Evolutionary conservation across 2,113 vertebrate species (phyloP).

Genomic region (Falco punctatus): DNA sequence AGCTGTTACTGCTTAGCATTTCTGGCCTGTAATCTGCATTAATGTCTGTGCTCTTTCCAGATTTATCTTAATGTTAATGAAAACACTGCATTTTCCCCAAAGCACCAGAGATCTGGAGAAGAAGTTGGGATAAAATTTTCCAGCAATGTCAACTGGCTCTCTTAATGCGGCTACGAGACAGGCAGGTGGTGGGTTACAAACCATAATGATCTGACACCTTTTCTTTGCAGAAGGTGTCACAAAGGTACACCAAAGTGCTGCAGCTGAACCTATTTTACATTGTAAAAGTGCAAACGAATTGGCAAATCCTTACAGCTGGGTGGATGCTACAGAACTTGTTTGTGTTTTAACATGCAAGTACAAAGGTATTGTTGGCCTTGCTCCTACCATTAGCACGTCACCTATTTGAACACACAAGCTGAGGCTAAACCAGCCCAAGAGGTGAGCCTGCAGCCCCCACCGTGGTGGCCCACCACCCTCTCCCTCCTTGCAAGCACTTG

Average conservation of each 20-base stretch:
- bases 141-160: not conserved
- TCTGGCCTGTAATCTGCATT: constrained; percentile 52
- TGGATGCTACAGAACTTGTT: not conserved
- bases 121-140: not conserved
- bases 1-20: constrained; percentile 46
- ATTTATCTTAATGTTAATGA: constrained; percentile 63
- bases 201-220: not conserved
- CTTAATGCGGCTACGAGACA: not conserved
- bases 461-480: not conserved
- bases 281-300: not conserved
- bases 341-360: not conserved
- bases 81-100: constrained; percentile 47
- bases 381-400: not conserved
- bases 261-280: not conserved
- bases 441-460: accelerated
- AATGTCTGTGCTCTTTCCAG: constrained; percentile 40
- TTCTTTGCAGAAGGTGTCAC: not conserved
- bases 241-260: not conserved
- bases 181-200: not conserved
- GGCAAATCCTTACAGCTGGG: not conserved
- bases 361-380: not conserved
- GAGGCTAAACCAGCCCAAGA: not conserved
- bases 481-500: not conserved
- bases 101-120: constrained; percentile 15
- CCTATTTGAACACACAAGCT: not conserved